Percentiles rank a stretch among this genome's conserved stretches.
Conservation (phyloP, 2,888 invertebrate genomes). For the Dryococelus australis region DNA sequence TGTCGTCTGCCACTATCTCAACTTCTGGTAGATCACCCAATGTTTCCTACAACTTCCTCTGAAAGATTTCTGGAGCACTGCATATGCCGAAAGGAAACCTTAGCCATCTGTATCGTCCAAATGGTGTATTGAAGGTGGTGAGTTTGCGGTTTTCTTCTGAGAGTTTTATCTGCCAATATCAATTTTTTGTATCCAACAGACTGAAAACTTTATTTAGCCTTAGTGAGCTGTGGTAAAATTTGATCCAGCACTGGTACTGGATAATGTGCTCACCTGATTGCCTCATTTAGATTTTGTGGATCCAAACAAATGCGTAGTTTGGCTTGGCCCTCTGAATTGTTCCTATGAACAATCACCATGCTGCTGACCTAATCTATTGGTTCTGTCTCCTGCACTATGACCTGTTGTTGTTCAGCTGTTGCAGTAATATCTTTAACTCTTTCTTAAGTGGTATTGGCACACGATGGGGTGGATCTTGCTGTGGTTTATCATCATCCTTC, state of each 20-base stretch:
- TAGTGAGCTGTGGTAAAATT: not conserved
- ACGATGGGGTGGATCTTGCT: no score
- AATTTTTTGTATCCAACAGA: not conserved
- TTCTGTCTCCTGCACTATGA: no score
- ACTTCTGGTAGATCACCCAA: not conserved
- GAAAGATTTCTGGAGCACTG: not conserved
- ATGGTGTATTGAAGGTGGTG: not conserved
- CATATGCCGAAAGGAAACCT: not conserved
- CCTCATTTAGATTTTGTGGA: not conserved
- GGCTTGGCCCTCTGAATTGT: not conserved
- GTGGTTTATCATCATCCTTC: no score
- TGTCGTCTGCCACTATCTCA: conserved; percentile 20
- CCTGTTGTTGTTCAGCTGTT: no score
- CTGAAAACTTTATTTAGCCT: not conserved
- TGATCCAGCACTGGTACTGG: not conserved
- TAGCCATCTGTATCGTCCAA: not conserved
- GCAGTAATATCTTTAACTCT: no score
- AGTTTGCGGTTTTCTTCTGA: not conserved
- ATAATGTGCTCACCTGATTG: not conserved
- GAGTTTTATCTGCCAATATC: not conserved
- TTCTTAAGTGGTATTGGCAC: no score
- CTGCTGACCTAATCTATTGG: no score
- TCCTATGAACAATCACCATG: no score
- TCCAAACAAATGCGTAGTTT: not conserved
- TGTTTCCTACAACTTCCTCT: not conserved